Evolutionary conservation across 2,797 vertebrate genomes (phyloP).

Genomic region (Typhlichthys eigenmanni): DNA sequence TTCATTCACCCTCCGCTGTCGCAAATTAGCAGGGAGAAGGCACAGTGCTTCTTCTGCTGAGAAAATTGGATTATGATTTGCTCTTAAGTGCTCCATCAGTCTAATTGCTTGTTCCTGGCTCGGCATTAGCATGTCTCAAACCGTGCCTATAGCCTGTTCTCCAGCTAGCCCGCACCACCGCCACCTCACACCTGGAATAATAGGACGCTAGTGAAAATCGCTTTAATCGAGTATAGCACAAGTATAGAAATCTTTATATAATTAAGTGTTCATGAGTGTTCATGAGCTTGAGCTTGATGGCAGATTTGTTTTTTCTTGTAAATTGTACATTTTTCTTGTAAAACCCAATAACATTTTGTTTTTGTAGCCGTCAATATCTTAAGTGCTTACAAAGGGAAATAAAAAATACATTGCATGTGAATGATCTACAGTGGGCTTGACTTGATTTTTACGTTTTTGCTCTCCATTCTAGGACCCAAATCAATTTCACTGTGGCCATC

Average conservation of each 20-base stretch:
- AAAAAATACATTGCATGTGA: too few relatives aligned
- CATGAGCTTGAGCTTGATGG: too few relatives aligned
- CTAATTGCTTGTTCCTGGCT: constrained; percentile 62
- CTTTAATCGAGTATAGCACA: too few relatives aligned
- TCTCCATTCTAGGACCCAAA: constrained; percentile 84
- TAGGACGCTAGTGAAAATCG: too few relatives aligned
- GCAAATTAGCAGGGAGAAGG: constrained; percentile 52
- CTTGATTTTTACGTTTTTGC: constrained; percentile 28
- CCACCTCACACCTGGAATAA: neutral
- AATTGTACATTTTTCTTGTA: too few relatives aligned
- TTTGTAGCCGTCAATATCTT: too few relatives aligned
- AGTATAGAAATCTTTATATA: too few relatives aligned
- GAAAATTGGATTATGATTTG: constrained; percentile 73
- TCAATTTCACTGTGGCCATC: constrained; percentile 97
- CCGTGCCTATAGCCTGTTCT: neutral
- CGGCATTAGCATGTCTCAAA: constrained; percentile 16
- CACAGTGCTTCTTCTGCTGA: constrained; percentile 57
- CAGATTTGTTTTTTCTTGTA: too few relatives aligned
- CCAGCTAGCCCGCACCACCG: constrained; percentile 2
- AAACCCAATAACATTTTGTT: too few relatives aligned
- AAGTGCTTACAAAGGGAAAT: too few relatives aligned
- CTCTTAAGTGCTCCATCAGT: constrained; percentile 65
- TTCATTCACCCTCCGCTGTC: constrained; percentile 33
- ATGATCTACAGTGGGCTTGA: constrained; percentile 15
- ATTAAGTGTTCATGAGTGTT: too few relatives aligned